Percentiles rank a stretch among this genome's conserved stretches.
Conservation (phyloP, 2,888 invertebrate genomes). For the Plusia festucae region DNA sequence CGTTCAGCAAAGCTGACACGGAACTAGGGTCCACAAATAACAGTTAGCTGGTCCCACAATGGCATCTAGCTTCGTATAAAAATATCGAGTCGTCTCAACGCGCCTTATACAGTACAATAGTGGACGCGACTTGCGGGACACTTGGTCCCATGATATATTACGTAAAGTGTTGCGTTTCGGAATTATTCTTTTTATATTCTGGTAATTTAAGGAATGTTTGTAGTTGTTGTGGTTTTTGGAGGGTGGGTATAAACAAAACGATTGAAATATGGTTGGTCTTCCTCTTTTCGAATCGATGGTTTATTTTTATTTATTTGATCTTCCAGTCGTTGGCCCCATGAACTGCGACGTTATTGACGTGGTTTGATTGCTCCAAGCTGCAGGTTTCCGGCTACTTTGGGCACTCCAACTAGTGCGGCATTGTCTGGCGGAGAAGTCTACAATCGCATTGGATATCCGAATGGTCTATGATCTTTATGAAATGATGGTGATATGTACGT, state of each 20-base stretch:
- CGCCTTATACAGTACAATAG: constrained; percentile 87
- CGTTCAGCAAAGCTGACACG: constrained; percentile 51
- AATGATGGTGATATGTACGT: too few species aligned
- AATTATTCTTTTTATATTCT: constrained; percentile 14
- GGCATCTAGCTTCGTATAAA: constrained; percentile 83
- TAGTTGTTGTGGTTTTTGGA: constrained; percentile 4
- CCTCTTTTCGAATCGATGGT: too few species aligned
- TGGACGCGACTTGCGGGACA: constrained; percentile 82
- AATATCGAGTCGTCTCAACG: constrained; percentile 81
- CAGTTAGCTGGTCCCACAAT: constrained; percentile 79
- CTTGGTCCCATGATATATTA: constrained; percentile 54
- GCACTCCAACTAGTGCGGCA: too few species aligned
- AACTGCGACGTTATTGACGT: too few species aligned
- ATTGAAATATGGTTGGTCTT: too few species aligned
- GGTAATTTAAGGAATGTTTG: constrained; percentile 7
- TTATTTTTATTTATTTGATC: too few species aligned
- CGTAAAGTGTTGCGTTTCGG: constrained; percentile 61
- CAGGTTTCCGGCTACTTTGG: too few species aligned
- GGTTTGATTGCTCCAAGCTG: too few species aligned
- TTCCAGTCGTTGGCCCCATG: too few species aligned
- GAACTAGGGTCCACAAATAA: constrained; percentile 56
- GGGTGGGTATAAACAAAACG: not conserved
- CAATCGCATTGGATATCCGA: too few species aligned
- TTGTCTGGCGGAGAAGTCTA: too few species aligned
- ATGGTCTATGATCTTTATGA: too few species aligned